Conservation (phyloP, 2,113 vertebrate genomes). For the Ptyas mucosa region DNA sequence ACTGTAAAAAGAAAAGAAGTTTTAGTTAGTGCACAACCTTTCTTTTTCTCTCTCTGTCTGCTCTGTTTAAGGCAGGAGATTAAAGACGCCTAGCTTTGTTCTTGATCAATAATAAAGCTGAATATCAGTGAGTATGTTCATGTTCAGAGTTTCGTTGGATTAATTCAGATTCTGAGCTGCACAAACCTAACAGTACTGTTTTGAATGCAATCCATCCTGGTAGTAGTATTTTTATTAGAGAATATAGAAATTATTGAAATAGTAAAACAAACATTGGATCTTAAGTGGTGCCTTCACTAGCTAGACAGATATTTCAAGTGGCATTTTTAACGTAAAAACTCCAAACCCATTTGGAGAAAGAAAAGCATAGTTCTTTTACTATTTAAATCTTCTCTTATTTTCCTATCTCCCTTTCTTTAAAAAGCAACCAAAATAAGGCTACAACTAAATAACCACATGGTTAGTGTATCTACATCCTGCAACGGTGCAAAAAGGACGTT, state of each 20-base stretch:
- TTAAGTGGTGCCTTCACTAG: neutral
- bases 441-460: neutral
- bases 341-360: neutral
- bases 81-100: too few relatives aligned
- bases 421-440: neutral
- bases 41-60: too few relatives aligned
- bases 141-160: too few relatives aligned
- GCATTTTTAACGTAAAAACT: neutral
- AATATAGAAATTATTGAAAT: neutral
- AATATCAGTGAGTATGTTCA: too few relatives aligned
- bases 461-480: neutral
- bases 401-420: neutral
- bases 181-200: too few relatives aligned
- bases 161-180: too few relatives aligned
- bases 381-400: neutral
- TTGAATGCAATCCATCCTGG: neutral
- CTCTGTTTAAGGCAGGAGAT: too few relatives aligned
- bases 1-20: too few relatives aligned
- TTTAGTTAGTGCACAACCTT: too few relatives aligned
- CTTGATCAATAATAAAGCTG: too few relatives aligned
- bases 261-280: neutral
- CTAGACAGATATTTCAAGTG: neutral
- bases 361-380: neutral
- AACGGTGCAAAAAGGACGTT: neutral
- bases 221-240: neutral